These are phyloP conservation scores for Pipistrellus pipistrellus DNA, from an alignment of 2,797 vertebrate genomes.

Conservation along the genomic window DNA sequence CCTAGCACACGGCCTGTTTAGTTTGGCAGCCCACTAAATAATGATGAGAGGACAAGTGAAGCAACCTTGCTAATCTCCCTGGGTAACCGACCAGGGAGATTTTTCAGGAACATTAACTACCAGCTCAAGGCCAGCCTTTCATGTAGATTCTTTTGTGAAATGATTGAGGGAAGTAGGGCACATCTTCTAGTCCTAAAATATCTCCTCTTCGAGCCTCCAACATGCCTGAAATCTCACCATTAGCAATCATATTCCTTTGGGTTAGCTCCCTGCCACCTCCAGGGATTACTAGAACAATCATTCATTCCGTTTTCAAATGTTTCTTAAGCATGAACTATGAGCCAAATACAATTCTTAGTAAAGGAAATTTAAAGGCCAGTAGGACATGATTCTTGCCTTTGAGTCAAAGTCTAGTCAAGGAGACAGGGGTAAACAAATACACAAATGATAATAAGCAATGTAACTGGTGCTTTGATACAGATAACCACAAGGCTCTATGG, in stretches of 20 bases:
- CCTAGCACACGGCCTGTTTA: not conserved
- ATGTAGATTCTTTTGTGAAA: constrained; percentile 64
- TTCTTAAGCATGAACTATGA: constrained; percentile 40
- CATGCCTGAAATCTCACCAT: not conserved
- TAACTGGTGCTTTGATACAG: not conserved
- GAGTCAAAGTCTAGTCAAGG: constrained; percentile 5
- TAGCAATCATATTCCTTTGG: constrained; percentile 26
- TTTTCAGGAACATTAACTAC: constrained; percentile 64
- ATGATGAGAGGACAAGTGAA: constrained; percentile 13
- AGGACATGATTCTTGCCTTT: not conserved
- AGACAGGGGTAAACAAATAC: not conserved
- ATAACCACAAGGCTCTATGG: not conserved
- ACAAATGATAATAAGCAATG: not conserved
- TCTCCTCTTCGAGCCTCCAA: constrained; percentile 23
- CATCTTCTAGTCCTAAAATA: constrained; percentile 57
- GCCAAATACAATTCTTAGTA: not conserved
- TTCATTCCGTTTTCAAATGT: constrained; percentile 1
- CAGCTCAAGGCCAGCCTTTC: constrained; percentile 73
- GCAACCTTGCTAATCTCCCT: constrained; percentile 28
- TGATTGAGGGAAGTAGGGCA: constrained; percentile 71
- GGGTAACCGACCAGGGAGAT: constrained; percentile 25
- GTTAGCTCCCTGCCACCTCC: constrained; percentile 6
- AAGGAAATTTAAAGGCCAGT: constrained; percentile 21
- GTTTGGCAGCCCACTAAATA: constrained; percentile 1
- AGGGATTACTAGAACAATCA: not conserved